Conservation (phyloP, 2,888 invertebrate genomes). For the Catotricha subobsoleta region DNA sequence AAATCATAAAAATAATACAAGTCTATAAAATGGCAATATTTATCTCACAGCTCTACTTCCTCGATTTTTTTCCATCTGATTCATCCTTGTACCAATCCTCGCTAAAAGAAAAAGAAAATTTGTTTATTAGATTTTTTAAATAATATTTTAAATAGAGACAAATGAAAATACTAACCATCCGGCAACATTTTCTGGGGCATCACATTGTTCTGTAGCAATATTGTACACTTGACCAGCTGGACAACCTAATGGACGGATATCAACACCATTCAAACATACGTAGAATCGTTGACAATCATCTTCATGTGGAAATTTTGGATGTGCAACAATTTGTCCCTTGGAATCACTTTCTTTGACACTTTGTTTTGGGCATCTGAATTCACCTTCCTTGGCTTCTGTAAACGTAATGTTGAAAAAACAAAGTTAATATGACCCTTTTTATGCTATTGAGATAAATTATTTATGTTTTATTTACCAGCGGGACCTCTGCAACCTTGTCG, state of each 20-base stretch:
- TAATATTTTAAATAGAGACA: slow-evolving; percentile 4
- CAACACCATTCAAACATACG: slow-evolving; percentile 69
- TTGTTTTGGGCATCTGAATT: slow-evolving; percentile 68
- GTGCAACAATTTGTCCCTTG: slow-evolving; percentile 54
- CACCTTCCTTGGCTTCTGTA: slow-evolving; percentile 59
- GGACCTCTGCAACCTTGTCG: slow-evolving; percentile 49
- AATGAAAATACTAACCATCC: slow-evolving; percentile 50
- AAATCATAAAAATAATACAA: slow-evolving; percentile 7
- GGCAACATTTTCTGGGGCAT: slow-evolving; percentile 75
- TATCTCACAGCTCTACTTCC: neutral
- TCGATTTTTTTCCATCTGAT: slow-evolving; percentile 29
- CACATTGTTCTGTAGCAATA: slow-evolving; percentile 65
- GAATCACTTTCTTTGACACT: slow-evolving; percentile 36
- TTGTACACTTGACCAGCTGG: slow-evolving; percentile 81
- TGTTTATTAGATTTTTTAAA: neutral
- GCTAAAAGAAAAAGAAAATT: slow-evolving; percentile 30
- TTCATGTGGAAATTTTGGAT: slow-evolving; percentile 73
- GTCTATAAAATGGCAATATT: slow-evolving; percentile 1
- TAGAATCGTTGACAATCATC: slow-evolving; percentile 83
- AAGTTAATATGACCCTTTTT: neutral
- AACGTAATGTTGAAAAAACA: too few relatives aligned
- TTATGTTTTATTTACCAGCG: slow-evolving; percentile 31
- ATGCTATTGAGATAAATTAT: neutral
- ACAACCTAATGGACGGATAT: slow-evolving; percentile 77
- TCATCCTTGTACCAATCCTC: slow-evolving; percentile 90